Evolutionary conservation across 2,113 vertebrate genomes (phyloP), one percentile per base, ranked within the genome.

Genomic region (Pangasianodon gigas): DNA sequence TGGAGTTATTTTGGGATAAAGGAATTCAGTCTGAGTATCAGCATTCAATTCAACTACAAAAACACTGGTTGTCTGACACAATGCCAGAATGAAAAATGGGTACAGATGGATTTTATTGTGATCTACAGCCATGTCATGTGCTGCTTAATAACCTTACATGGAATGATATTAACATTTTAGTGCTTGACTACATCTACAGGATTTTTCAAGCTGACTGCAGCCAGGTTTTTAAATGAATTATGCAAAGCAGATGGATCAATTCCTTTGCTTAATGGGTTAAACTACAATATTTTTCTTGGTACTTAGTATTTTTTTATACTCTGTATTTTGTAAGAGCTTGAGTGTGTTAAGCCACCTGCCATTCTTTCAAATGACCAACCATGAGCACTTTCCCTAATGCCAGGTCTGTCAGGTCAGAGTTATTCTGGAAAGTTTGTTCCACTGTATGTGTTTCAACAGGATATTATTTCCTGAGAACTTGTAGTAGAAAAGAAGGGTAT

Each of bases 161-260:
- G 29, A 85, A 89, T 52, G 60, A 82, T 54, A 48, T 80, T 79
- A 51, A 48, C 13, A 41, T 51, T 74, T 37, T 67, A n/a, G 8
- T 51, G 44, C 54, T 56, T 74, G 52, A 21, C 18, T 48, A 51
- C 24, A 71, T 69, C 37, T 74, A 52, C 48, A 21, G 74, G 83
- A 75, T 44, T 29, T 46, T 90, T 58, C 24, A 83, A 37, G 62
- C 62, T 79, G 21, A 37, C 10, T 46, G 74, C 29, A 58, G n/a
- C 14, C 71, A 74, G n/a, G 89, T 92, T 86, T 88, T 80, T 21
- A 80, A 16, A 86, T 48, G 79, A 58, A 84, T 89, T 92, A 93
- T 88, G 52, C 48, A 92, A 85, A 0, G 51, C 82, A 86, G 87
- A 71, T 83, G 77, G 88, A 74, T 79, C 82, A 48, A 79, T 82